phyloP scores from a whole-genome alignment of 1,140 invertebrate species.

The Drosophila triauraria region DNA sequence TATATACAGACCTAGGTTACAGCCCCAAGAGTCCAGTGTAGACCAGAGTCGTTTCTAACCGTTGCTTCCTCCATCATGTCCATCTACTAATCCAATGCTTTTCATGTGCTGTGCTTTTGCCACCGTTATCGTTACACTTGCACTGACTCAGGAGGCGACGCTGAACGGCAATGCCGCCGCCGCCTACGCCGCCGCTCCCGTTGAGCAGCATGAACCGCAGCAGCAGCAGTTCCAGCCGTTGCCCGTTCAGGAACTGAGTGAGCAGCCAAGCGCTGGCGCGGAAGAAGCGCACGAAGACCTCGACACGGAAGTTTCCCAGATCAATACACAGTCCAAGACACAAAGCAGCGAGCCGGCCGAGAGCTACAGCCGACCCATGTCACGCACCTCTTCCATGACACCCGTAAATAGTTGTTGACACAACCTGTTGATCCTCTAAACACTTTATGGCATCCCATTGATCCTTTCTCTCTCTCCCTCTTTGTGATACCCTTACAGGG shows the following conservation, averaged over 20 bases:
- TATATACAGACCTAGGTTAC: constrained; percentile 16
- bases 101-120: constrained; percentile 72
- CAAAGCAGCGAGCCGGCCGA: constrained; percentile 81
- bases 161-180: constrained; percentile 56
- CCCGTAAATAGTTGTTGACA: constrained; percentile 84
- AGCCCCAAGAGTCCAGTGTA: constrained; percentile 8
- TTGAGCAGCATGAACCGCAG: constrained; percentile 37
- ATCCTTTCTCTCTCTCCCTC: neutral
- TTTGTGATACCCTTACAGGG: constrained; percentile 49
- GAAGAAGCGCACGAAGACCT: constrained; percentile 84
- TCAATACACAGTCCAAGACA: constrained; percentile 84
- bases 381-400: constrained; percentile 85
- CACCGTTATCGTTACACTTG: constrained; percentile 51
- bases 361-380: constrained; percentile 84
- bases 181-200: constrained; percentile 45
- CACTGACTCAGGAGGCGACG: constrained; percentile 64
- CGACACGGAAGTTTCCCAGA: constrained; percentile 85
- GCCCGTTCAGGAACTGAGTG: constrained; percentile 27
- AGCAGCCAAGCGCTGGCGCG: constrained; percentile 37
- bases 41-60: constrained; percentile 41
- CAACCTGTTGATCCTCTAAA: constrained; percentile 23
- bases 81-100: constrained; percentile 80
- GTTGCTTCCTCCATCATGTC: constrained; percentile 57
- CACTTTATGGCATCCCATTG: neutral
- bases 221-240: constrained; percentile 21